Evolutionary conservation across 1,140 invertebrate genomes (phyloP), one percentile per base, ranked within the genome.

Genomic region (Euwallacea similis): DNA sequence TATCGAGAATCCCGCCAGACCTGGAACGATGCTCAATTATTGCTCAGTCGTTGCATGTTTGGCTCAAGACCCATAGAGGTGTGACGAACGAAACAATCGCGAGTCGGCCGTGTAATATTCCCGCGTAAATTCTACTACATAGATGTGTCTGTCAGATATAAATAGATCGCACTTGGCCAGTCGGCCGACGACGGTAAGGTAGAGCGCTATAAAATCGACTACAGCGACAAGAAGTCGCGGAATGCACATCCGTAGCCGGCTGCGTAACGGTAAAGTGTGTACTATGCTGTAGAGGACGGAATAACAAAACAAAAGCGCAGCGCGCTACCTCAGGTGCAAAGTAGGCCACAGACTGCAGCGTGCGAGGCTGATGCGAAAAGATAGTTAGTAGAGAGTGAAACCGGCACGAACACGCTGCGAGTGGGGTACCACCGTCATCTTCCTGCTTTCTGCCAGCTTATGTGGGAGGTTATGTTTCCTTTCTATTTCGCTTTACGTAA

Each of bases 181-280:
- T 41, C 33, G 15, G 42, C 46, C 21, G 8, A 16, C n/a, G 43
- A 63, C 64, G 64, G 21, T 33, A 33, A 33, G 21, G 21, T 33
- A 33, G 21, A 33, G 21, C 21, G 21, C 21, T 1, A 33, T 33
- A 47, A 50, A 50, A 50, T 50, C 62, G 63, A 42, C 67, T 16
- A 41, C 60, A 33, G 21, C 66, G 56, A 50, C 67, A 66, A 63
- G 64, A 62, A 69, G 61, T 33, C 47, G 53, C 66, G 67, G 10
- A 10, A 43, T 21, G 58, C 13, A n/a, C 63, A 46, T 13, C 47
- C 13, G 42, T 44, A 62, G 55, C 41, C 59, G 59, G 16, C 66
- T 70, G 61, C 68, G 73, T 81, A 81, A 81, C 80, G 78, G 80
- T 80, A 81, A 75, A 76, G 77, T 79, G 79, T 76, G 80, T 81